phyloP scores from a whole-genome alignment of 2,797 vertebrate species.

The Channa striata region DNA sequence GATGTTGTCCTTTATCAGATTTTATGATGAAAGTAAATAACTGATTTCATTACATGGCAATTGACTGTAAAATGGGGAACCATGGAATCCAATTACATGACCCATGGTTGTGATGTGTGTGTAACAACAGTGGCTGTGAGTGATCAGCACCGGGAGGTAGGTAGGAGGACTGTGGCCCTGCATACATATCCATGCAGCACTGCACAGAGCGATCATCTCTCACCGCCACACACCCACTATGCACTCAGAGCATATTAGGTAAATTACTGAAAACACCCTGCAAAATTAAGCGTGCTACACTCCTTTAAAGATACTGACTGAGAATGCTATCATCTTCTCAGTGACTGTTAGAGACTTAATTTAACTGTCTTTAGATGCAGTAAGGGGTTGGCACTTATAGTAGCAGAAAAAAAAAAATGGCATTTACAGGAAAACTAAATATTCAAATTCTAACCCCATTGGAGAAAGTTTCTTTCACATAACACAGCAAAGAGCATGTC shows the following conservation, averaged over 20 bases:
- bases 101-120: slow-evolving; percentile 67
- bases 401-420: slow-evolving; percentile 8
- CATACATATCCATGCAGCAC: slow-evolving; percentile 52
- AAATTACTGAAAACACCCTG: slow-evolving; percentile 81
- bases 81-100: slow-evolving; percentile 81
- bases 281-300: slow-evolving; percentile 71
- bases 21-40: slow-evolving; percentile 82
- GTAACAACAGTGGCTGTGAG: slow-evolving; percentile 60
- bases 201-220: slow-evolving; percentile 40
- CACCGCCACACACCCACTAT: slow-evolving; percentile 13
- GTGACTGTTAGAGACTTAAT: slow-evolving; percentile 48
- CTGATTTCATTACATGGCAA: slow-evolving; percentile 80
- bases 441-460: not conserved
- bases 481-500: no score
- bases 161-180: slow-evolving; percentile 50
- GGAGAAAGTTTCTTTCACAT: not conserved
- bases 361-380: slow-evolving; percentile 28
- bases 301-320: slow-evolving; percentile 70
- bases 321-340: slow-evolving; percentile 56
- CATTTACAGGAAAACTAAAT: not conserved
- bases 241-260: slow-evolving; percentile 45
- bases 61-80: slow-evolving; percentile 78
- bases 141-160: slow-evolving; percentile 62
- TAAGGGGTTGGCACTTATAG: slow-evolving; percentile 33
- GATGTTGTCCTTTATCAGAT: slow-evolving; percentile 75